These are phyloP conservation scores for Stenichneumon culpator DNA, from an alignment of 2,888 invertebrate genomes.

Conservation along the genomic window DNA sequence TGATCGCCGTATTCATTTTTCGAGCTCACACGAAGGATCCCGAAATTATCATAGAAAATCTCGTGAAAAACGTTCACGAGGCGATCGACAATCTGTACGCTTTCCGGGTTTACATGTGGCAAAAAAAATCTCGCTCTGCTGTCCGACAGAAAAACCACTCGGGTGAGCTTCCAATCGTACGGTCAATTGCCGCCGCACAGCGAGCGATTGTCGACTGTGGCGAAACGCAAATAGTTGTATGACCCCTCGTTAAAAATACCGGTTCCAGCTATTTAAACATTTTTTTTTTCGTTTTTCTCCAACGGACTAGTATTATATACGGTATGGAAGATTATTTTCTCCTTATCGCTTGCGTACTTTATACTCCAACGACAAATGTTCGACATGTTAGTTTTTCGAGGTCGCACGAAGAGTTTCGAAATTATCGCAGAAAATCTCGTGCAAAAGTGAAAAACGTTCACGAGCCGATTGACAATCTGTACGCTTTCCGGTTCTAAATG, in stretches of 20 bases:
- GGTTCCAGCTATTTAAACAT: not conserved
- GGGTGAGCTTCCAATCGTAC: constrained; percentile 83
- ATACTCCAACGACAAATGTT: constrained; percentile 85
- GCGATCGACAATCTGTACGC: constrained; percentile 92
- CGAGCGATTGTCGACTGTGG: not conserved
- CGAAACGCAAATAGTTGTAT: not conserved
- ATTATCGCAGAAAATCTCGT: constrained; percentile 94
- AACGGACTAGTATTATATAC: not conserved
- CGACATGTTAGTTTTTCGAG: constrained; percentile 85
- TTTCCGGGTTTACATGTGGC: constrained; percentile 91
- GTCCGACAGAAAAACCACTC: constrained; percentile 89
- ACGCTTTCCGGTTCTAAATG: constrained; percentile 92
- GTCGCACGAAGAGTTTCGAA: constrained; percentile 88
- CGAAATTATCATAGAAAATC: constrained; percentile 92
- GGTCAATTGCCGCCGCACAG: not conserved
- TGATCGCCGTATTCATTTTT: constrained; percentile 86
- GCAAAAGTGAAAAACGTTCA: constrained; percentile 92
- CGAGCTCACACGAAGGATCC: constrained; percentile 88
- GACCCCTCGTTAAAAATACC: not conserved
- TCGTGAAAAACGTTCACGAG: constrained; percentile 92
- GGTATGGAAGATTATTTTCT: not conserved
- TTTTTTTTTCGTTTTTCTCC: not conserved
- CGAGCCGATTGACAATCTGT: constrained; percentile 92
- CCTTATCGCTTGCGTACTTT: not conserved
- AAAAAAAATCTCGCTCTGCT: constrained; percentile 90